Evolutionary conservation across 2,797 vertebrate species (phyloP).

Genomic region (Tauraco hartlaubi): DNA sequence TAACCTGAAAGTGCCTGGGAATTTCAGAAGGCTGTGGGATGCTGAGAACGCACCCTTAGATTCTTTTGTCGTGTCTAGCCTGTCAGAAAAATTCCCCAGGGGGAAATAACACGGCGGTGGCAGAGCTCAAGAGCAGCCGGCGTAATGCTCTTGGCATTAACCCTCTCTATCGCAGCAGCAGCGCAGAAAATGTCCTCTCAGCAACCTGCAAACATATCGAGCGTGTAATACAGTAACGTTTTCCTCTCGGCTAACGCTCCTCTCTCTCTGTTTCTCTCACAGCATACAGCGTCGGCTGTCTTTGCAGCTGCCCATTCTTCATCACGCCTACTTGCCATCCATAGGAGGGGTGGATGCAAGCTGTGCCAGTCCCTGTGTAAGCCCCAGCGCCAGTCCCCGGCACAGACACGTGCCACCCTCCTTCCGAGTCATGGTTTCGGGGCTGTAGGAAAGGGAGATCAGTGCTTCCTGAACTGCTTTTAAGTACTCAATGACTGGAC

Average conservation of each 20-base stretch:
- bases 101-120: neutral
- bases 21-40: neutral
- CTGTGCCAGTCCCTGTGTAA: constrained; percentile 95
- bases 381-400: constrained; percentile 95
- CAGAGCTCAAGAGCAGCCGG: neutral
- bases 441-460: constrained; percentile 89
- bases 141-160: neutral
- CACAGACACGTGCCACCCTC: constrained; percentile 99
- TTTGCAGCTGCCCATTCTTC: constrained; percentile 97
- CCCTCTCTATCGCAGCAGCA: neutral
- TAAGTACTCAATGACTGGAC: constrained; percentile 78
- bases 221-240: rapidly evolving
- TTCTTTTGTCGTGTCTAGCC: neutral
- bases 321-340: constrained; percentile 98
- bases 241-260: neutral
- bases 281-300: constrained; percentile 99
- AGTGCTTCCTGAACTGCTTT: constrained; percentile 81
- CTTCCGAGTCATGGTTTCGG: constrained; percentile 99
- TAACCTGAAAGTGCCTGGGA: neutral
- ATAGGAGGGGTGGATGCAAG: constrained; percentile 99
- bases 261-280: constrained; percentile 23
- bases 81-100: neutral
- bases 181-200: neutral
- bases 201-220: neutral
- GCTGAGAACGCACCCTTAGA: neutral